phyloP scores from a whole-genome alignment of 2,113 vertebrate species.

The Philantomba maxwellii region DNA sequence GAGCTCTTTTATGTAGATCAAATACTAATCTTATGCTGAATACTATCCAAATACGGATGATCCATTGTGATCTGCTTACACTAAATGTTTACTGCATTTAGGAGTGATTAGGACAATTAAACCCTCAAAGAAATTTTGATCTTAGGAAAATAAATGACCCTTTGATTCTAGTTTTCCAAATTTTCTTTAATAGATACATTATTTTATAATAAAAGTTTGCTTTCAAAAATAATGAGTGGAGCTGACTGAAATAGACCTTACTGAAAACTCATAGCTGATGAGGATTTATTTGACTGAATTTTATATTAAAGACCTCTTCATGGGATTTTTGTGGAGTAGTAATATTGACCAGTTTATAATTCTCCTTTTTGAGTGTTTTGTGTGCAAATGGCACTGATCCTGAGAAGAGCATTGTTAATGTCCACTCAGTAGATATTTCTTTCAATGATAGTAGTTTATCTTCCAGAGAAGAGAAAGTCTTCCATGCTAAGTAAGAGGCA shows the following conservation, averaged over 20 bases:
- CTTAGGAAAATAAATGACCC: neutral
- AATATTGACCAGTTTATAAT: neutral
- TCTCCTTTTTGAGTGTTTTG: neutral
- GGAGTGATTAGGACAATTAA: neutral
- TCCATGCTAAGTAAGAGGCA: neutral
- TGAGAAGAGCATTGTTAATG: neutral
- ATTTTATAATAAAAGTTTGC: neutral
- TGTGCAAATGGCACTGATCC: neutral
- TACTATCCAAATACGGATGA: neutral
- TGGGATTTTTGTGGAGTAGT: neutral
- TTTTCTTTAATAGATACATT: neutral
- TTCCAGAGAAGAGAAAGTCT: neutral
- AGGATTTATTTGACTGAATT: neutral
- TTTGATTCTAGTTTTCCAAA: neutral
- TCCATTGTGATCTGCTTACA: neutral
- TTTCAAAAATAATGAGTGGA: neutral
- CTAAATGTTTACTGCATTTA: neutral
- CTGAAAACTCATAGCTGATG: neutral
- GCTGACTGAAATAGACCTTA: neutral
- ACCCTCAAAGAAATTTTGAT: neutral
- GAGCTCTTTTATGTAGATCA: neutral
- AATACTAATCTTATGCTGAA: neutral
- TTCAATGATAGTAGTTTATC: neutral
- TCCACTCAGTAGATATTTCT: neutral
- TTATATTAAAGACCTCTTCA: neutral